A percentile compares a stretch with the other conserved stretches of the same genome.
These are phyloP conservation scores for Pegea sp. DNA, from an alignment of 23 tunicate genomes.

Conservation along the genomic window DNA sequence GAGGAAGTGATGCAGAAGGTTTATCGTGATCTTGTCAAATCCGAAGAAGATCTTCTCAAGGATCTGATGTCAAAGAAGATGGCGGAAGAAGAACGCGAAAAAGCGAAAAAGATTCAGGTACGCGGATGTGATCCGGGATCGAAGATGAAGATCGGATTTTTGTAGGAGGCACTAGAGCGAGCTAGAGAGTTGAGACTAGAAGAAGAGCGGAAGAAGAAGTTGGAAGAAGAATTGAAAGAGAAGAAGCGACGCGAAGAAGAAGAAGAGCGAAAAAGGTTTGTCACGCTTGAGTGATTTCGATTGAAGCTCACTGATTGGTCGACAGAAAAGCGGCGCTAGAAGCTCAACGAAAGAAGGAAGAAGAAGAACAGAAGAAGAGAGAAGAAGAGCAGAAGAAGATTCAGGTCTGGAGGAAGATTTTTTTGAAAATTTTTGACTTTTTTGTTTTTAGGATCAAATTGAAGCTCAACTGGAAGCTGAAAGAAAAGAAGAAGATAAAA, in stretches of 20 bases:
- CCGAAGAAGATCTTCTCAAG: conserved; percentile 38
- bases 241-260: conserved; percentile 32
- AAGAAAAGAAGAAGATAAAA: conserved; percentile 67
- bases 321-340: conserved; percentile 87
- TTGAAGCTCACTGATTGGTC: background rate
- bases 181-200: conserved; percentile 68
- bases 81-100: conserved; percentile 64
- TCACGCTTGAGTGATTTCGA: background rate
- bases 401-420: conserved; percentile 6
- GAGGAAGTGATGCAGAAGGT: conserved; percentile 18
- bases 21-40: conserved; percentile 16
- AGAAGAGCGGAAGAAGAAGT: conserved; percentile 32
- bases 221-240: conserved; percentile 14
- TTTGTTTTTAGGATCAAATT: conserved; percentile 20
- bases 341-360: conserved; percentile 74
- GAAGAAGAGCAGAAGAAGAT: conserved; percentile 66
- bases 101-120: conserved; percentile 40
- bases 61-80: conserved; percentile 29
- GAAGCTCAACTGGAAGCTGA: conserved; percentile 47
- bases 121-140: too few species aligned
- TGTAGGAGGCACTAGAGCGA: conserved; percentile 59
- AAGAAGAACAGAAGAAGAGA: conserved; percentile 42
- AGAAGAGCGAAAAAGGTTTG: conserved; percentile 33
- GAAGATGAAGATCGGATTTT: too few species aligned
- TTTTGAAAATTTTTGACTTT: background rate